Evolutionary conservation across 2,797 vertebrate species (phyloP).

Genomic region (Parauchenoglanis punctatus): DNA sequence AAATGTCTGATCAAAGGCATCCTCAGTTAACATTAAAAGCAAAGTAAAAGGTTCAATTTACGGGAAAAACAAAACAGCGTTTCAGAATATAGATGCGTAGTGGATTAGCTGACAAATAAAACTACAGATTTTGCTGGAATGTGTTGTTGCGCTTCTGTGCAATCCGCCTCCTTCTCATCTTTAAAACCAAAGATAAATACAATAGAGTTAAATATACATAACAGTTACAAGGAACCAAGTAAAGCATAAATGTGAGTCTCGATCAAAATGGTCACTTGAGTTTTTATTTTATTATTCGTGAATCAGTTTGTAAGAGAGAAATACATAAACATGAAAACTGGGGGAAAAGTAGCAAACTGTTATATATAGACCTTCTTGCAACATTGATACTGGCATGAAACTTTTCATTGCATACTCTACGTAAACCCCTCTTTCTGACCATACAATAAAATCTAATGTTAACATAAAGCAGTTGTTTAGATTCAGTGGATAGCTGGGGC

Average conservation of each 20-base stretch:
- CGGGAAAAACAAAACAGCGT: not conserved
- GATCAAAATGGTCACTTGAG: constrained; percentile 40
- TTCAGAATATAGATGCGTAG: constrained; percentile 1
- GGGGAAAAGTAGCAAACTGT: constrained; percentile 23
- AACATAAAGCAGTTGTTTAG: not conserved
- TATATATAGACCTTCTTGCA: not conserved
- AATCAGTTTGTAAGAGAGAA: constrained; percentile 37
- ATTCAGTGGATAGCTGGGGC: not conserved
- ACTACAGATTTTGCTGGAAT: constrained; percentile 39
- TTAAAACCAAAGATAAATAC: constrained; percentile 45
- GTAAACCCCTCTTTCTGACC: constrained; percentile 7
- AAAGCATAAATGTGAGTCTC: constrained; percentile 46
- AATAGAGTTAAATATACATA: constrained; percentile 52
- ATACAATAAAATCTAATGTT: not conserved
- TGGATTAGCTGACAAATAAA: constrained; percentile 26
- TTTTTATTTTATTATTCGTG: constrained; percentile 39
- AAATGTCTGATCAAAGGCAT: constrained; percentile 29
- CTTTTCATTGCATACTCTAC: constrained; percentile 21
- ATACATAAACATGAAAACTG: constrained; percentile 44
- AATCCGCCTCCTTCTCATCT: not conserved
- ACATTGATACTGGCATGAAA: constrained; percentile 32
- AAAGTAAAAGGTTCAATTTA: not conserved
- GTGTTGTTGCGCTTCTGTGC: constrained; percentile 36
- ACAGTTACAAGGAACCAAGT: constrained; percentile 62
- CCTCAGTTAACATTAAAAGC: constrained; percentile 30